phyloP scores from a whole-genome alignment of 2,797 vertebrate species.

The Tokudaia tokunoshimensis region DNA sequence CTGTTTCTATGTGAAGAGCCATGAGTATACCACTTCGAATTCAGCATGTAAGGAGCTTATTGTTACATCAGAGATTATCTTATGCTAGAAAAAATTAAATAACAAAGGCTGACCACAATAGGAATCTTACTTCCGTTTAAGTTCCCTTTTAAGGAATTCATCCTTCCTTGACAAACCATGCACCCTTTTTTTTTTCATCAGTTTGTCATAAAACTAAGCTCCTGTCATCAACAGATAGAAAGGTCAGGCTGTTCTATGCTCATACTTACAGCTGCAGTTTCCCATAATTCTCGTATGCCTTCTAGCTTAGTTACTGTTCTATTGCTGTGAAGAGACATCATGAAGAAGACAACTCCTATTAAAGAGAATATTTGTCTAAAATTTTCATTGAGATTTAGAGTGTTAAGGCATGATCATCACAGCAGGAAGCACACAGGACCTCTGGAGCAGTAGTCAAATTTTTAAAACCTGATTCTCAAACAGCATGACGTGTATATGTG shows the following conservation, averaged over 20 bases:
- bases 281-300: neutral
- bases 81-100: neutral
- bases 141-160: neutral
- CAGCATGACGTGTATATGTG: no score
- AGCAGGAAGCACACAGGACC: neutral
- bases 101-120: neutral
- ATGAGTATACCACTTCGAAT: neutral
- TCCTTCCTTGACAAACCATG: neutral
- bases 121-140: neutral
- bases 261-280: neutral
- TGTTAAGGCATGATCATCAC: neutral
- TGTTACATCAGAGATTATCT: neutral
- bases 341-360: neutral
- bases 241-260: neutral
- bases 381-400: neutral
- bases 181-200: neutral
- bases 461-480: neutral
- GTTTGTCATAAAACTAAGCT: neutral
- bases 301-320: neutral
- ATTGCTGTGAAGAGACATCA: neutral
- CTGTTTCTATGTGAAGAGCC: neutral
- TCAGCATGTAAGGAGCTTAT: neutral
- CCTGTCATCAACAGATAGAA: neutral
- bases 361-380: neutral
- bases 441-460: neutral